Base-by-base conservation (phyloP, 1,140 invertebrate genomes). In the Theocolax elegans region DNA sequence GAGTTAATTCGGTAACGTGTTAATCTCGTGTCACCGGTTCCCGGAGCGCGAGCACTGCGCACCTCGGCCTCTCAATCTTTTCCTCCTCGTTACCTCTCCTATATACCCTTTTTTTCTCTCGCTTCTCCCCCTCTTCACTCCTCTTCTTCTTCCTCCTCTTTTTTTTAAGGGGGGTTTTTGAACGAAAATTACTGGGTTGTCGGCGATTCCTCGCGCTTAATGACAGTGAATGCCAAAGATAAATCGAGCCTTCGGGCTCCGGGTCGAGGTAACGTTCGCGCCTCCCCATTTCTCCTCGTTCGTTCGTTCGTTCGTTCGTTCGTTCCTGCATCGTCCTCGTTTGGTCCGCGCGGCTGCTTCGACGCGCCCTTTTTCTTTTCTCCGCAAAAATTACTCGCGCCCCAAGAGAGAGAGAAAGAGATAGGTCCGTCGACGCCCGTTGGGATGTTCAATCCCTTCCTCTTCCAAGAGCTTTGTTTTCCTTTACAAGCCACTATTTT, bases 401-500 rank as follows among this genome's bases (percentile, higher is more conserved):
- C 59, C 59, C 27, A n/a, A 46, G 66, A 53, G 38, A 58, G 58
- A n/a, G n/a, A n/a, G 44, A 35, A 40, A 62, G 58, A 35, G 4
- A 35, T 56, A 35, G 51, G 54, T 17, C 21, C 58, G 4, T 35
- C 31, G 31, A 35, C 4, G 31, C 49, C 23, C 35, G 17, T 19
- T 46, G 25, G 38, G 63, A 70, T 51, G 59, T n/a, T n/a, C n/a
- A n/a, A n/a, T n/a, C n/a, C n/a, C n/a, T n/a, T n/a, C n/a, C n/a
- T n/a, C n/a, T n/a, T n/a, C n/a, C n/a, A 49, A 71, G 54, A 27
- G 59, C 40, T 73, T 70, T 71, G 49, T 73, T 73, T 63, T 46
- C 49, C 48, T 62, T 73, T 67, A 73, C 53, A 60, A 71, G 68
- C n/a, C n/a, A n/a, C n/a, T n/a, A n/a, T n/a, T n/a, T n/a, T n/a